Conservation (phyloP, 2,888 invertebrate genomes). For the Tetramorium bicarinatum region DNA sequence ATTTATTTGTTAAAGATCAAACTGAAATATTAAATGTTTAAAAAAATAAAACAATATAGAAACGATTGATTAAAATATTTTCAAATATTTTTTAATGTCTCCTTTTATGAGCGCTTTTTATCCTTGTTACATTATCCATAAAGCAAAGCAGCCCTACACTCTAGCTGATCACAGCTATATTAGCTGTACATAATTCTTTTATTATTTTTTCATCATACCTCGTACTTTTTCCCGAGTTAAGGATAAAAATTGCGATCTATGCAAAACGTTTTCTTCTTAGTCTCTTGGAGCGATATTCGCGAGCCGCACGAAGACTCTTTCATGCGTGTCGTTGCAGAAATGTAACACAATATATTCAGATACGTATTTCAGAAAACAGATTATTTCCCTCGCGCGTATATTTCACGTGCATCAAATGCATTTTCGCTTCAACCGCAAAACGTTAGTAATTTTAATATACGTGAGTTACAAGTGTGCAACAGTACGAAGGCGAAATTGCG, state of each 20-base stretch:
- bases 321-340: slow-evolving; percentile 37
- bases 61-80: not conserved
- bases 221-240: not conserved
- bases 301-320: slow-evolving; percentile 29
- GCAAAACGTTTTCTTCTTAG: slow-evolving; percentile 14
- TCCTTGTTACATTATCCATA: not conserved
- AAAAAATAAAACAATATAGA: not conserved
- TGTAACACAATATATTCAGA: slow-evolving; percentile 40
- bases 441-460: slow-evolving; percentile 57
- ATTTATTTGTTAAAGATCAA: not conserved
- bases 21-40: not conserved
- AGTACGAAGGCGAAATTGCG: slow-evolving; percentile 50
- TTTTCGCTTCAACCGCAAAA: slow-evolving; percentile 51
- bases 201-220: slow-evolving; percentile 22
- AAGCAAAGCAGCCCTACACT: not conserved
- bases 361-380: slow-evolving; percentile 47
- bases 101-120: not conserved
- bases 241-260: slow-evolving; percentile 19
- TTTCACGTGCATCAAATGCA: slow-evolving; percentile 52
- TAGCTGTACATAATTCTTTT: not conserved
- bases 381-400: slow-evolving; percentile 49
- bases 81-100: not conserved
- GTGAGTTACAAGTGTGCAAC: slow-evolving; percentile 45
- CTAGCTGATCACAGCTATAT: slow-evolving; percentile 13
- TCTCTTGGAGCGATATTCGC: not conserved